These are phyloP conservation scores for Dasyornis broadbenti DNA, from an alignment of 2,113 vertebrate genomes.

Conservation along the genomic window DNA sequence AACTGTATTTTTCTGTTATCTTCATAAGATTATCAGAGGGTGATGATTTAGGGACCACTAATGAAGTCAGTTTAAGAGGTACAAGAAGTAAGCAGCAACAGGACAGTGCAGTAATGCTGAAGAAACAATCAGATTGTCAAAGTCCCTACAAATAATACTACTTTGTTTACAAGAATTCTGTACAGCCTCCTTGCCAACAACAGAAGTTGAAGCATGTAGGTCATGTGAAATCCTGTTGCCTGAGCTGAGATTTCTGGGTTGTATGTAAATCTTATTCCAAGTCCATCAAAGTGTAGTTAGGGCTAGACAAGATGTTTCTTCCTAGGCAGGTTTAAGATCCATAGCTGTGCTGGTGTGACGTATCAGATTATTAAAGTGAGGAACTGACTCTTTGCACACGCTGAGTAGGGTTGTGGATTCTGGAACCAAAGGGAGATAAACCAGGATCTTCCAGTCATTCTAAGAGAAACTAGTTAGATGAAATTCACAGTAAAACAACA, in stretches of 20 bases:
- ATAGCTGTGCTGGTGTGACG: background rate
- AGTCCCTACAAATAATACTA: background rate
- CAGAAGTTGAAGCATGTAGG: background rate
- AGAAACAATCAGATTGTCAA: background rate
- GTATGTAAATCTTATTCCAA: constrained; percentile 6
- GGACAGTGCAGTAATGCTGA: background rate
- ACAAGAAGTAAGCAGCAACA: background rate
- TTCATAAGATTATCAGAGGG: background rate
- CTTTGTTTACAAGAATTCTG: background rate
- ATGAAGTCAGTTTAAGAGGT: background rate
- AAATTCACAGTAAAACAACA: background rate
- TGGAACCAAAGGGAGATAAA: background rate
- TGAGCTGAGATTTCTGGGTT: constrained; percentile 16
- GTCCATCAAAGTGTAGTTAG: background rate
- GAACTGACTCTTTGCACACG: background rate
- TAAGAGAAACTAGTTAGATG: background rate
- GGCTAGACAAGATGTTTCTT: background rate
- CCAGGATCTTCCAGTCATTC: background rate
- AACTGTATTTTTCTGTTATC: background rate
- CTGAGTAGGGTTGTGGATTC: background rate
- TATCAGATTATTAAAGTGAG: background rate
- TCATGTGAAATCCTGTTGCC: constrained; percentile 44
- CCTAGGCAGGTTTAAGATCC: background rate
- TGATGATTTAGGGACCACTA: background rate
- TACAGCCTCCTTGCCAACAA: constrained; percentile 2